Conservation (phyloP, 2,888 invertebrate species). For the Leptinotarsa rubiginosa region DNA sequence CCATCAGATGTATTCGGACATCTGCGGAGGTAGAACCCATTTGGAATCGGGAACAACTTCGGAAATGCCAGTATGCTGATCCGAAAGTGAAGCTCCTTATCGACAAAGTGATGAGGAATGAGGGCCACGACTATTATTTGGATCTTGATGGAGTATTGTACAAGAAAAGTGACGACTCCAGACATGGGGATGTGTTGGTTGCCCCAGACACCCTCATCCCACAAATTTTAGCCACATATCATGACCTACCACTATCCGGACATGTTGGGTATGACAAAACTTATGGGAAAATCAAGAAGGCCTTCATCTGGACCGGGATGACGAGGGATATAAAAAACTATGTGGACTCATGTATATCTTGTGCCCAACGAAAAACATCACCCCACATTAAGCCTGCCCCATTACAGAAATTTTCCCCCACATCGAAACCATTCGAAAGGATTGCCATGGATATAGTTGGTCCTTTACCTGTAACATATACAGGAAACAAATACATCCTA, state of each 20-base stretch:
- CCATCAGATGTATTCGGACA: slow-evolving; percentile 17
- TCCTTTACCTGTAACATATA: slow-evolving; percentile 42
- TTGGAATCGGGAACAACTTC: slow-evolving; percentile 26
- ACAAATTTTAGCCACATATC: slow-evolving; percentile 41
- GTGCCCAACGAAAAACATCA: slow-evolving; percentile 48
- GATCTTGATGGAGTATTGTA: slow-evolving; percentile 25
- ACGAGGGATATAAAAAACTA: slow-evolving; percentile 46
- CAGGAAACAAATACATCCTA: slow-evolving; percentile 52
- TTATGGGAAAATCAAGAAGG: slow-evolving; percentile 40
- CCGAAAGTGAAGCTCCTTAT: neutral
- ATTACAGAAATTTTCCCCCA: slow-evolving; percentile 42
- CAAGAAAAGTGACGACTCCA: neutral
- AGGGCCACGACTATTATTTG: slow-evolving; percentile 21
- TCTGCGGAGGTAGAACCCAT: slow-evolving; percentile 10
- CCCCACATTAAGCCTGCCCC: slow-evolving; percentile 43
- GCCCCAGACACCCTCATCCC: slow-evolving; percentile 13
- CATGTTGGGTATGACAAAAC: slow-evolving; percentile 54
- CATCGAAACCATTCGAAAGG: slow-evolving; percentile 46
- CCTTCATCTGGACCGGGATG: slow-evolving; percentile 52
- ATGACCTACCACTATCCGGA: slow-evolving; percentile 48
- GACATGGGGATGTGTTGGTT: neutral
- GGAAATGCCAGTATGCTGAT: neutral
- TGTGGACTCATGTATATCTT: slow-evolving; percentile 47
- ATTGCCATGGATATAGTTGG: slow-evolving; percentile 53
- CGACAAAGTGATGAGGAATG: neutral